Conservation (phyloP, 2,113 vertebrate species). For the Calonectris borealis region DNA sequence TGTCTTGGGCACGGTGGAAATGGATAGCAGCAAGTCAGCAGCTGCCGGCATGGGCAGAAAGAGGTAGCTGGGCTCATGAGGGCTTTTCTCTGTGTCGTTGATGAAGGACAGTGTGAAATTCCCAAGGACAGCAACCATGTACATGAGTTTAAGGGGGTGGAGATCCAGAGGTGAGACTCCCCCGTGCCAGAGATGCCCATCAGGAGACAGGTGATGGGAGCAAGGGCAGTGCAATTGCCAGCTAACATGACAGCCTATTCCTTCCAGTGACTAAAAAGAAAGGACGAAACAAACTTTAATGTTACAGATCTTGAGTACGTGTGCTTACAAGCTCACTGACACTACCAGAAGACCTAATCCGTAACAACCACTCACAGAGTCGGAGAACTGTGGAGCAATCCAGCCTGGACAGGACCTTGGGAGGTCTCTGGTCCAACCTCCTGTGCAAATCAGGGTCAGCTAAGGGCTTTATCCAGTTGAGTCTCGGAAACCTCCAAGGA, state of each 20-base stretch:
- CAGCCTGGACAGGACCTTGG: background rate
- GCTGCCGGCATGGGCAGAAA: conserved; percentile 40
- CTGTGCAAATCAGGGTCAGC: background rate
- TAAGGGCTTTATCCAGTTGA: background rate
- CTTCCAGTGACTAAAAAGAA: background rate
- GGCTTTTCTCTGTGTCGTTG: background rate
- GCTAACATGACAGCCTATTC: background rate
- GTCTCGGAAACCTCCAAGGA: background rate
- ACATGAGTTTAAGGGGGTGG: background rate
- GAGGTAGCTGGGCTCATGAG: conserved; percentile 27
- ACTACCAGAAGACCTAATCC: background rate
- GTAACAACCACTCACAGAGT: accelerated
- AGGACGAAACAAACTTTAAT: background rate
- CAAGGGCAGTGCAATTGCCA: background rate
- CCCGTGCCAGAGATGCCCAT: background rate
- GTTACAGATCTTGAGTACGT: no score
- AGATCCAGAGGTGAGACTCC: background rate
- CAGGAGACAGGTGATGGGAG: background rate
- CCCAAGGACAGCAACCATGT: background rate
- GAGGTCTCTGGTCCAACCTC: background rate
- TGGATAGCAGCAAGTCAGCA: conserved; percentile 33
- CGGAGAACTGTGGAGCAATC: background rate
- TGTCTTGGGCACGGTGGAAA: background rate
- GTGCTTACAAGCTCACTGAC: no score
- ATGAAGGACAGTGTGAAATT: conserved; percentile 21